Evolutionary conservation across 2,888 invertebrate species (phyloP), one percentile per base, ranked within the genome.

Genomic region (Drosophila formosana): DNA sequence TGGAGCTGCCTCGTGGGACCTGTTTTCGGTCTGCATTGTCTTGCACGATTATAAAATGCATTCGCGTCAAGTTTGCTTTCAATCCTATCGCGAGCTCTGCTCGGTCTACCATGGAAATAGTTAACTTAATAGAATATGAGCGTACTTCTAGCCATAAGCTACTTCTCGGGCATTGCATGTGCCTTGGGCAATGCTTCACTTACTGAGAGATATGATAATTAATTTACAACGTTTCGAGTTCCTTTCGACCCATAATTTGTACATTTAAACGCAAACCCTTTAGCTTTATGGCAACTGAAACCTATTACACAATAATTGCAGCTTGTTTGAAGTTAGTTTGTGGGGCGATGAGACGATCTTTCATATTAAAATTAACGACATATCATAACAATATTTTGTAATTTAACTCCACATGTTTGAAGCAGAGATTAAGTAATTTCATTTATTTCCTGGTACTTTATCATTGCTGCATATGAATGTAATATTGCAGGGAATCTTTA

Each of bases 1-100:
- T 81, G 72, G 62, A 60, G 57, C 65, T 64, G 60, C 56, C 63
- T 82, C 32, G 43, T 55, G 55, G 74, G 84, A 67, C 87, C 55
- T 56, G 63, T 80, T 67, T 71, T 34, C 23, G 25, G 60, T 79
- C 60, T 65, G 66, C 66, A 58, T 57, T 49, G 65, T 66, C 53
- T 58, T 80, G 78, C 56, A 78, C 63, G 64, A 66, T 70, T 49
- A 41, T 56, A 66, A 73, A 60, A 43, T 73, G 82, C 68, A 71
- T 64, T 72, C 49, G 30, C 49, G n/a, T 25, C 23, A 13, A 4
- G 8, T 65, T 46, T 30, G 30, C 6, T 30, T 61, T 18, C 30
- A 47, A 52, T 30, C 45, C 25, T 45, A 49, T n/a, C 26, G 41
- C 45, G 4, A 37, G 60, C 25, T 49, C 58, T 34, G 73, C 25